phyloP scores from a whole-genome alignment of 2,113 vertebrate genomes.

The human (Homo sapiens) region DNA sequence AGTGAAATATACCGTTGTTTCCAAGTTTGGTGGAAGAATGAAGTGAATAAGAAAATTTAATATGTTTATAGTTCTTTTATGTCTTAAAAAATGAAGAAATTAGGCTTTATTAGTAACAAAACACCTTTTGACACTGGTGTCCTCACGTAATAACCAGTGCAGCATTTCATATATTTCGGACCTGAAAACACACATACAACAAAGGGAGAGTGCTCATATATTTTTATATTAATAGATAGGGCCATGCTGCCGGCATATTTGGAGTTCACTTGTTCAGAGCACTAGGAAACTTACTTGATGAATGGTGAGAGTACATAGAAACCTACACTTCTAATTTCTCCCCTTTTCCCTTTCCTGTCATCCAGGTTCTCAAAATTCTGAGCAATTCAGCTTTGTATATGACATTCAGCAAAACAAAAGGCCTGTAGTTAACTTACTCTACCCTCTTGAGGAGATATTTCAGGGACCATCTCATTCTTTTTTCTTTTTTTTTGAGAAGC shows the following conservation, averaged over 20 bases:
- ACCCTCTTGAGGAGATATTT: background rate
- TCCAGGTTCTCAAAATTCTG: background rate
- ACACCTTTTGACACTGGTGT: background rate
- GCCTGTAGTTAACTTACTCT: background rate
- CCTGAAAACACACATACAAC: background rate
- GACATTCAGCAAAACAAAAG: background rate
- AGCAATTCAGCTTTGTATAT: background rate
- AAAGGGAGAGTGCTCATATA: background rate
- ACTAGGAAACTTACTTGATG: background rate
- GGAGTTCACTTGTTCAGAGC: background rate
- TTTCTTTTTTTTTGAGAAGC: no score
- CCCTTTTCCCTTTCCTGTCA: background rate
- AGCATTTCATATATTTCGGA: background rate
- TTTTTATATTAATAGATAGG: background rate
- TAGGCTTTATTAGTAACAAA: slow-evolving; percentile 33
- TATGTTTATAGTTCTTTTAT: background rate
- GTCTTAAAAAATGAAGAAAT: background rate
- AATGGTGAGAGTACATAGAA: background rate
- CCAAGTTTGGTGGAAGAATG: background rate
- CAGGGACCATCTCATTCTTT: background rate
- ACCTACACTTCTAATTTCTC: background rate
- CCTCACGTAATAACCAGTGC: background rate
- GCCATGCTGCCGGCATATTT: background rate
- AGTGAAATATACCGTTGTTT: slow-evolving; percentile 48
- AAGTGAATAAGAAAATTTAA: background rate